Conservation (phyloP, 2,113 vertebrate species). For the Antechinus stuartii region DNA sequence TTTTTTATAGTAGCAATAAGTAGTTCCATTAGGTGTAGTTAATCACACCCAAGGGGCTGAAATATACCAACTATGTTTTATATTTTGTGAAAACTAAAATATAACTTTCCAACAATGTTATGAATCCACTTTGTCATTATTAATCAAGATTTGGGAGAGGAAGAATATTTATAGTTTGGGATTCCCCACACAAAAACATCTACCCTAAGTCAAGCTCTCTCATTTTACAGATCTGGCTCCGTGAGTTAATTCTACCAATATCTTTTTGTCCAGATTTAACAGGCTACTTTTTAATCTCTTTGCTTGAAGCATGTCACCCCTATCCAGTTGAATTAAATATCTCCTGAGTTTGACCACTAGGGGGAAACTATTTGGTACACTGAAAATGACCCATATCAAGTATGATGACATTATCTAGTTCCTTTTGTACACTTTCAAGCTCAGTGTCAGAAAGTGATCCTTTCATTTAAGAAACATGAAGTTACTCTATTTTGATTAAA, state of each 20-base stretch:
- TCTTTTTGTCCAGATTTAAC: not conserved
- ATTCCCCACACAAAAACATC: slow-evolving; percentile 34
- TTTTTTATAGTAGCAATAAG: slow-evolving; percentile 36
- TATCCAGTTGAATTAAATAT: not conserved
- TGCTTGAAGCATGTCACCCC: slow-evolving; percentile 15
- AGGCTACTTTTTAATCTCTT: not conserved
- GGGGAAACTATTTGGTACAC: not conserved
- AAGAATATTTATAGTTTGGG: not conserved
- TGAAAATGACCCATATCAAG: not conserved
- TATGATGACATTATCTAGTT: not conserved
- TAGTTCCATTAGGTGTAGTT: not conserved
- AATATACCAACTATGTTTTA: not conserved
- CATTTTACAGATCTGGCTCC: not conserved
- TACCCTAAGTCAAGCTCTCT: slow-evolving; percentile 14
- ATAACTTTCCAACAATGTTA: slow-evolving; percentile 13
- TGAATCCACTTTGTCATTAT: not conserved
- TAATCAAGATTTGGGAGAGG: slow-evolving; percentile 16
- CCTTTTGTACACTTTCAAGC: not conserved
- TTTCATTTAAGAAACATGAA: not conserved
- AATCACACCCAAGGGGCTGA: fast-evolving
- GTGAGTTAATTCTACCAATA: not conserved
- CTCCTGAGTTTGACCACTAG: not conserved
- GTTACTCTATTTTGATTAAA: not conserved
- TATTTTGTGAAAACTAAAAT: not conserved
- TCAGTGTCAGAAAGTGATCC: not conserved